A percentile compares a stretch with the other conserved stretches of the same genome.
These are phyloP conservation scores for Leptinotarsa defecta DNA, from an alignment of 1,140 invertebrate genomes.

Conservation along the genomic window DNA sequence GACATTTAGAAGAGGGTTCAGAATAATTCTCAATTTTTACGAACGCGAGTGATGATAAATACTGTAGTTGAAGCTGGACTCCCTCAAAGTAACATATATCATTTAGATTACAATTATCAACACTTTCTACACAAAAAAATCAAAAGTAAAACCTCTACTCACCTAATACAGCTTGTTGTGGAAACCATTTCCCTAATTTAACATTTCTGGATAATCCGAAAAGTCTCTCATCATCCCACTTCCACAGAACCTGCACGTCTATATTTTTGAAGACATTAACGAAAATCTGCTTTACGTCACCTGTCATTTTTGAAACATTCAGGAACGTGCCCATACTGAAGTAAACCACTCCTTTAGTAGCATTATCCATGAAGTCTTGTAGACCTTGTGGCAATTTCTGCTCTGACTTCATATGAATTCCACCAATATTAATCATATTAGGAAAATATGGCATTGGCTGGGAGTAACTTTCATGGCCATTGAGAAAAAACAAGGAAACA, in stretches of 20 bases:
- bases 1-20: no score
- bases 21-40: no score
- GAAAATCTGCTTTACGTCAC: constrained; percentile 52
- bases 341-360: constrained; percentile 60
- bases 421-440: constrained; percentile 61
- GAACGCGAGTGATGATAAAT: no score
- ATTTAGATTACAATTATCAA: no score
- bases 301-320: constrained; percentile 40
- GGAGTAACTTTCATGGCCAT: constrained; percentile 62
- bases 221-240: constrained; percentile 62
- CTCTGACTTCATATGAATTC: constrained; percentile 57
- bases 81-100: no score
- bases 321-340: constrained; percentile 64
- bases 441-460: constrained; percentile 62
- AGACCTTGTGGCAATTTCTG: constrained; percentile 57
- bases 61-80: no score
- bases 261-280: constrained; percentile 59
- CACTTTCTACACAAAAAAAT: no score
- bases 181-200: constrained; percentile 68
- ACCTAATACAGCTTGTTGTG: constrained; percentile 73
- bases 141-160: neutral
- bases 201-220: constrained; percentile 65
- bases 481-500: constrained; percentile 60
- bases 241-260: constrained; percentile 64
- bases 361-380: constrained; percentile 57